Conservation (phyloP, 1,140 invertebrate genomes). For the Heliothis subflexa region DNA sequence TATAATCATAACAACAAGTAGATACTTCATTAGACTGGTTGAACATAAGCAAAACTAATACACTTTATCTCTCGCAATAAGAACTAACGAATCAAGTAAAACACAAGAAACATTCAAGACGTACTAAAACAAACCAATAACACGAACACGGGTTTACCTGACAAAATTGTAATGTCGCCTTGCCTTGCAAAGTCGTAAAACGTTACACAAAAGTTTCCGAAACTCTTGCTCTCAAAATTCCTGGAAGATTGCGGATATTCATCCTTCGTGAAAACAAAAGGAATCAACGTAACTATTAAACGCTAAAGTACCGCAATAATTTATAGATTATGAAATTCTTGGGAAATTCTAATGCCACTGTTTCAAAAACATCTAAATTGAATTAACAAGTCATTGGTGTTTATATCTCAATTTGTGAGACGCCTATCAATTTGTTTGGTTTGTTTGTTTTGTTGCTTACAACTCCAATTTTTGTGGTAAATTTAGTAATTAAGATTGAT, state of each 20-base stretch:
- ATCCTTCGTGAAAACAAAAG: not conserved
- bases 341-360: not conserved
- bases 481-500: slow-evolving; percentile 23
- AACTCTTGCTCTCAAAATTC: slow-evolving; percentile 1
- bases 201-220: not conserved
- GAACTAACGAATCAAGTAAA: not conserved
- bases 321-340: slow-evolving; percentile 7
- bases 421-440: not conserved
- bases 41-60: not conserved
- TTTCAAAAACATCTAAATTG: slow-evolving; percentile 5
- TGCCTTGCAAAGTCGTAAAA: slow-evolving; percentile 15
- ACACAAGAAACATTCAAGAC: not conserved
- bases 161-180: not conserved
- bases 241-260: slow-evolving; percentile 9
- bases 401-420: slow-evolving; percentile 16
- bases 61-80: not conserved
- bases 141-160: slow-evolving; percentile 18
- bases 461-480: not conserved
- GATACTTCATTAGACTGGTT: too few relatives aligned
- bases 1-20: too few relatives aligned
- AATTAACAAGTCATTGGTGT: slow-evolving; percentile 5
- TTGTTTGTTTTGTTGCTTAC: too few relatives aligned
- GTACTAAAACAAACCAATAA: slow-evolving; percentile 26
- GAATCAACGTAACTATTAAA: slow-evolving; percentile 23
- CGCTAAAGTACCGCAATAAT: slow-evolving; percentile 3